These are phyloP conservation scores for Phalacrocorax pelagicus DNA, from an alignment of 2,113 vertebrate genomes.

Conservation along the genomic window DNA sequence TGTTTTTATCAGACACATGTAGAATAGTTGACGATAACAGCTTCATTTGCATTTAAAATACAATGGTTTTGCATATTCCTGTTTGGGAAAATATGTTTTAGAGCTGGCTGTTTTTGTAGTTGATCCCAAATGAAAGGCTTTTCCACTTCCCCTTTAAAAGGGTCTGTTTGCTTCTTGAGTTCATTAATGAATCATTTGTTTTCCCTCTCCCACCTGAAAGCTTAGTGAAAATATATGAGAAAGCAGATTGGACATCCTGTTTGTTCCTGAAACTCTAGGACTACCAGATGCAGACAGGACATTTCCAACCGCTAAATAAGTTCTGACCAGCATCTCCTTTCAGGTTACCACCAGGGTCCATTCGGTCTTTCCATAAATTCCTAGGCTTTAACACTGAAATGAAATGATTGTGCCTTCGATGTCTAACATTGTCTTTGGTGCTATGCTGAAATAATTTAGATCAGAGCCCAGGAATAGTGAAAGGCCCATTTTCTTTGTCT, in stretches of 20 bases:
- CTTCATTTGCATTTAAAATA: background rate
- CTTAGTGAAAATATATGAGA: background rate
- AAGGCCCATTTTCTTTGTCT: background rate
- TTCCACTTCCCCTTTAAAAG: background rate
- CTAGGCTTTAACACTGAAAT: background rate
- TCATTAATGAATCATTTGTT: background rate
- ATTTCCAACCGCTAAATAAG: background rate
- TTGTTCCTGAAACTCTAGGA: background rate
- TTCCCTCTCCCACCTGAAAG: background rate
- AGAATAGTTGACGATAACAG: background rate
- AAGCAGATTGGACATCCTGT: background rate
- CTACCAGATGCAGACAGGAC: background rate
- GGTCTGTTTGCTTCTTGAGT: background rate
- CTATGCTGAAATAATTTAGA: background rate
- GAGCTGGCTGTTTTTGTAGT: background rate
- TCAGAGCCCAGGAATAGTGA: background rate
- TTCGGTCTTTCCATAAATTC: background rate
- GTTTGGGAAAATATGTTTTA: background rate
- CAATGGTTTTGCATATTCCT: background rate
- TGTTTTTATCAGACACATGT: background rate
- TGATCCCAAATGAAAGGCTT: background rate
- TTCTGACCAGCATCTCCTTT: background rate
- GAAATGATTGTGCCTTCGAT: background rate
- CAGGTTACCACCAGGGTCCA: background rate
- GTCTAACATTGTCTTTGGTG: background rate